A percentile compares a stretch with the other conserved stretches of the same genome.
Evolutionary conservation across 2,113 vertebrate genomes (phyloP).

Genomic region (Callorhinus ursinus): DNA sequence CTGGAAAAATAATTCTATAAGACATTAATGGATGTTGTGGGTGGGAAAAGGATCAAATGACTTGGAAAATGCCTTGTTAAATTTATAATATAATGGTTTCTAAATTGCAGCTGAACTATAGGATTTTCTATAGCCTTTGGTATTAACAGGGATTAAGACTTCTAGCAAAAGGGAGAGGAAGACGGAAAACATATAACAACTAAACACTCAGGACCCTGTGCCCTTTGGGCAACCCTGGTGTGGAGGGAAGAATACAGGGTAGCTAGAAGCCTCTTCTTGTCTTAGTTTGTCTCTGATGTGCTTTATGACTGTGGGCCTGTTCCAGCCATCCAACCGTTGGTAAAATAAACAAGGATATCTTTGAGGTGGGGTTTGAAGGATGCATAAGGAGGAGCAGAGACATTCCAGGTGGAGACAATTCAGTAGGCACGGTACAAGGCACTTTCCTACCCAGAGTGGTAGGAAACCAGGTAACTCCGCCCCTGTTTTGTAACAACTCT

Average conservation of each 20-base stretch:
- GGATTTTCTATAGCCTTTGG: not conserved
- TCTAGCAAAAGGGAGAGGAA: not conserved
- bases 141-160: not conserved
- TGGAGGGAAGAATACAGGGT: not conserved
- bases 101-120: not conserved
- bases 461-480: not conserved
- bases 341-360: slow-evolving; percentile 47
- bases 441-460: not conserved
- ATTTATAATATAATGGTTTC: not conserved
- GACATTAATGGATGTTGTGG: not conserved
- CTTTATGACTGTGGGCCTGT: slow-evolving; percentile 9
- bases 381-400: not conserved
- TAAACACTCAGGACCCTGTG: not conserved
- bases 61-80: slow-evolving; percentile 3
- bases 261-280: not conserved
- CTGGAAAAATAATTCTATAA: not conserved
- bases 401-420: not conserved
- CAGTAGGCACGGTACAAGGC: not conserved
- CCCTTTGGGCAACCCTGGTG: not conserved
- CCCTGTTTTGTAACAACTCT: not conserved
- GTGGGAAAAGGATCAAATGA: not conserved
- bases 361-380: not conserved
- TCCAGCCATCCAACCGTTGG: not conserved
- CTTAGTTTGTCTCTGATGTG: not conserved
- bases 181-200: not conserved